These are phyloP conservation scores for Xestobium rufovillosum DNA, from an alignment of 2,888 invertebrate species.

Conservation along the genomic window DNA sequence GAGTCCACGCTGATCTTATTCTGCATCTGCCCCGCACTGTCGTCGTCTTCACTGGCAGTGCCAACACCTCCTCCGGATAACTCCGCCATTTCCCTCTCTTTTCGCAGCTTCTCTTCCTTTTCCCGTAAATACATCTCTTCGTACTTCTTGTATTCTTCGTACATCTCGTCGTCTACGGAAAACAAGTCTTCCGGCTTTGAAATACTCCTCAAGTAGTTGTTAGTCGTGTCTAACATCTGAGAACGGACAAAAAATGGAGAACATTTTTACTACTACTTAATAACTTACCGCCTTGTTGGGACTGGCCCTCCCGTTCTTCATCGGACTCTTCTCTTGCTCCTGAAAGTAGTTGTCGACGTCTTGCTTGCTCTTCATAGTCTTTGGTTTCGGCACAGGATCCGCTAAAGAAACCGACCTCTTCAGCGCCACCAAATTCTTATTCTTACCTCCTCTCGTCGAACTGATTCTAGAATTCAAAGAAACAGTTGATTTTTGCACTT, in stretches of 20 bases:
- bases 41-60: constrained; percentile 36
- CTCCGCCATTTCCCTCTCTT: constrained; percentile 25
- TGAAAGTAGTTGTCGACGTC: constrained; percentile 34
- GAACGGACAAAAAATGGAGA: too few relatives aligned
- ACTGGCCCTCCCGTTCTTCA: constrained; percentile 41
- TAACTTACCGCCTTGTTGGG: too few relatives aligned
- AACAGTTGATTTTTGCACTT: constrained; percentile 44
- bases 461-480: constrained; percentile 49
- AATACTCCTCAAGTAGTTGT: too few relatives aligned
- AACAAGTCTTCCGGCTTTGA: constrained; percentile 39
- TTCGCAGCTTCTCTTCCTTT: constrained; percentile 38
- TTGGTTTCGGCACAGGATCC: constrained; percentile 41
- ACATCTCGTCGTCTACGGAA: constrained; percentile 38
- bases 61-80: constrained; percentile 25
- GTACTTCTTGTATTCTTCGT: constrained; percentile 40
- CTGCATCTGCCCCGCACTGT: constrained; percentile 39
- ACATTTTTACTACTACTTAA: too few relatives aligned
- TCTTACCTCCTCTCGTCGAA: constrained; percentile 21
- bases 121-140: constrained; percentile 39
- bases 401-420: constrained; percentile 52
- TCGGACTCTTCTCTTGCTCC: constrained; percentile 38
- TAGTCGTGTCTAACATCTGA: too few relatives aligned
- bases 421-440: constrained; percentile 43
- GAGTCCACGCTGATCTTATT: constrained; percentile 57
- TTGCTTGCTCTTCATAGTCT: constrained; percentile 38